Percentiles rank a stretch among this genome's conserved stretches.
phyloP scores from a whole-genome alignment of 2,113 vertebrate genomes.

The Centropristis striata region DNA sequence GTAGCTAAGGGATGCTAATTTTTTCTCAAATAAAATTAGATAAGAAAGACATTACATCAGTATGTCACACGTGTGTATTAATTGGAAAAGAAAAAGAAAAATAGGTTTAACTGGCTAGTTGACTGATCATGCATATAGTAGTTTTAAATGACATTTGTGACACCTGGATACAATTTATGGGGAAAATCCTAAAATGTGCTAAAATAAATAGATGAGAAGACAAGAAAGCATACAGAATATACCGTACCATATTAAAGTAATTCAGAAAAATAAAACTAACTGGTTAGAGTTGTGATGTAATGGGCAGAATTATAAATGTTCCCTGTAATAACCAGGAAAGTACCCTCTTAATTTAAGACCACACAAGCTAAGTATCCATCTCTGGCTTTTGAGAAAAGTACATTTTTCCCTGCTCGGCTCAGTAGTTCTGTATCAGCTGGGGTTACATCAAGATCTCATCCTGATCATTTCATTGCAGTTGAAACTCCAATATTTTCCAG shows the following conservation, averaged over 20 bases:
- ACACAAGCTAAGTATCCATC: background rate
- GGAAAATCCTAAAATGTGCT: background rate
- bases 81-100: too few relatives aligned
- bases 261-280: background rate
- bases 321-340: background rate
- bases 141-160: background rate
- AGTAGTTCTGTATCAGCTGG: background rate
- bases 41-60: too few relatives aligned
- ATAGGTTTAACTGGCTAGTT: too few relatives aligned
- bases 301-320: background rate
- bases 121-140: too few relatives aligned
- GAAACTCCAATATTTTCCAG: conserved; percentile 18
- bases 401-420: background rate
- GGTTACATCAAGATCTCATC: conserved; percentile 6
- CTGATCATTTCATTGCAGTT: conserved; percentile 10
- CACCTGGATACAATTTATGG: background rate
- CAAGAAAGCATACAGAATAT: background rate
- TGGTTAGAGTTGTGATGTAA: background rate
- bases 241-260: too few relatives aligned
- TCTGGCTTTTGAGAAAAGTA: background rate
- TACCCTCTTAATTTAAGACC: background rate
- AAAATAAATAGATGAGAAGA: background rate
- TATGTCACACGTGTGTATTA: too few relatives aligned
- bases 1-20: too few relatives aligned
- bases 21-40: too few relatives aligned